These are phyloP conservation scores for Tinea pellionella DNA, from an alignment of 2,888 invertebrate species.

Conservation along the genomic window DNA sequence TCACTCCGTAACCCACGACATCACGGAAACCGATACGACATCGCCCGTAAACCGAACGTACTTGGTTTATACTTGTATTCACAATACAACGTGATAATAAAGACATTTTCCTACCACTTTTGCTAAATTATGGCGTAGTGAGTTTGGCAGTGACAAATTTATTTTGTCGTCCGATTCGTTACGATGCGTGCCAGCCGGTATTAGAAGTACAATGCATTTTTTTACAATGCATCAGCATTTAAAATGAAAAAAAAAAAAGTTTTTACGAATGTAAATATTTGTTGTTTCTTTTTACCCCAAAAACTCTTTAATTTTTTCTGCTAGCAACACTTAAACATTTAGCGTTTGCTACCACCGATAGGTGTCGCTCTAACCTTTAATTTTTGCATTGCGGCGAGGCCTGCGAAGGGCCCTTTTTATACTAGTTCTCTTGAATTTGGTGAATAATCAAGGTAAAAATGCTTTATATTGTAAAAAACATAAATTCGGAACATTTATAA, in stretches of 20 bases:
- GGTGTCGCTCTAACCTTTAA: background rate
- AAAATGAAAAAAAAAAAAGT: too few species aligned
- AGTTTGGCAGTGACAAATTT: constrained; percentile 26
- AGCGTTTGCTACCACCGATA: background rate
- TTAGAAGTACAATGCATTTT: too few species aligned
- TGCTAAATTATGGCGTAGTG: background rate
- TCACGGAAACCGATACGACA: constrained; percentile 72
- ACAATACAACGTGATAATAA: background rate
- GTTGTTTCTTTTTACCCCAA: too few species aligned
- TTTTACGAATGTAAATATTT: too few species aligned
- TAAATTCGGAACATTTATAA: background rate
- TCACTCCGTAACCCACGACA: constrained; percentile 74
- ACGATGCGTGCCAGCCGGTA: too few species aligned
- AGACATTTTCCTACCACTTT: background rate
- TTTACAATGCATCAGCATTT: too few species aligned
- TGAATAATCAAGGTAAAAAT: background rate
- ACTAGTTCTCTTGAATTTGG: background rate
- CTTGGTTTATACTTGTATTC: background rate
- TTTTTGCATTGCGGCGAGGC: too few species aligned
- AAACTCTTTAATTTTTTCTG: too few species aligned
- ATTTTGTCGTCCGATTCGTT: constrained; percentile 14
- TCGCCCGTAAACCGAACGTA: constrained; percentile 31
- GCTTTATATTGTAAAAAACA: too few species aligned
- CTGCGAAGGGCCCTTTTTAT: too few species aligned
- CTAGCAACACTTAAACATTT: background rate